Conservation (phyloP, 2,888 invertebrate genomes). For the Stenichneumon culpator region DNA sequence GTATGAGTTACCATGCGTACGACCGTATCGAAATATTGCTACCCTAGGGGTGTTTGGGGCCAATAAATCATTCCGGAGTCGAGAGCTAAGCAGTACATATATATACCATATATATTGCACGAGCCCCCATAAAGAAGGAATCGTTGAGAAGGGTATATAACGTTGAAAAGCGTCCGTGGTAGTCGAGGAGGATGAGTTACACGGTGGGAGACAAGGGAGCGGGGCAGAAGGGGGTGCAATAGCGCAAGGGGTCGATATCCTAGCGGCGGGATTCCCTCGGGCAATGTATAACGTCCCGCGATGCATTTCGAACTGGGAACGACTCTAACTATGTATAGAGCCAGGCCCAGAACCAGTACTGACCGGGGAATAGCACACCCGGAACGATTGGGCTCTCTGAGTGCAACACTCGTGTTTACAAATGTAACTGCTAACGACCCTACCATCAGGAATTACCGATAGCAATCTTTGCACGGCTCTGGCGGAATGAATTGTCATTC, state of each 20-base stretch:
- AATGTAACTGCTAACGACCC: slow-evolving; percentile 7
- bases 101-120: background rate
- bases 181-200: slow-evolving; percentile 9
- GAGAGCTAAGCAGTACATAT: background rate
- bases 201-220: slow-evolving; percentile 1
- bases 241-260: slow-evolving; percentile 32
- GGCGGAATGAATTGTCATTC: background rate
- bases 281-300: slow-evolving; percentile 21
- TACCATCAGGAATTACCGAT: background rate
- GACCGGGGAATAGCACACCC: slow-evolving; percentile 2
- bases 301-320: slow-evolving; percentile 23
- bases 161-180: slow-evolving; percentile 19
- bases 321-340: background rate
- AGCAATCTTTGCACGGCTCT: background rate
- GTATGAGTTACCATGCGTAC: slow-evolving; percentile 9
- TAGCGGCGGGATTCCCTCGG: slow-evolving; percentile 9
- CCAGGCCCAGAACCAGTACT: background rate
- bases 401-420: slow-evolving; percentile 7
- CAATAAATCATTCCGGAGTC: slow-evolving; percentile 15
- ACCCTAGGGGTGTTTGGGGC: slow-evolving; percentile 8
- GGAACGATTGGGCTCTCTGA: slow-evolving; percentile 1
- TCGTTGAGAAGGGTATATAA: slow-evolving; percentile 25
- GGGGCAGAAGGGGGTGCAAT: background rate
- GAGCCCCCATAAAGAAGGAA: slow-evolving; percentile 5
- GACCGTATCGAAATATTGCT: slow-evolving; percentile 14